These are phyloP conservation scores for Pseudochirops cupreus DNA, from an alignment of 2,797 vertebrate species.

Conservation along the genomic window DNA sequence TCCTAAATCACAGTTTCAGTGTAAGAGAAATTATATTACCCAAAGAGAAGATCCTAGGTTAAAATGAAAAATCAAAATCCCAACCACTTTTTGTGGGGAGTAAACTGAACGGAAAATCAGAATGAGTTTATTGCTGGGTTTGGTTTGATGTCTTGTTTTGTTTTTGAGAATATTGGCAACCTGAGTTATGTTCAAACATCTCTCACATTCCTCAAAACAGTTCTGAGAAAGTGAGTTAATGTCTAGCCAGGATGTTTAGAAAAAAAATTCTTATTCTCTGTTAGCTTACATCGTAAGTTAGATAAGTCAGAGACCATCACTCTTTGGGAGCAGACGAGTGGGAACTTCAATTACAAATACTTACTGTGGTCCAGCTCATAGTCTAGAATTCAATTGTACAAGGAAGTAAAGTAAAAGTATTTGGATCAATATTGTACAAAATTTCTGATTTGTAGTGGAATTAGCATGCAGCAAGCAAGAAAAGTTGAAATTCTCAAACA, in stretches of 20 bases:
- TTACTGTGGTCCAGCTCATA: neutral
- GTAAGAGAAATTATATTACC: constrained; percentile 52
- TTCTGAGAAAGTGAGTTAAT: constrained; percentile 56
- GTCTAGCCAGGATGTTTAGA: constrained; percentile 24
- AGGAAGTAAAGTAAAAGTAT: neutral
- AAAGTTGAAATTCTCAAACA: neutral
- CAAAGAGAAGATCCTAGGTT: constrained; percentile 11
- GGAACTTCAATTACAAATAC: constrained; percentile 38
- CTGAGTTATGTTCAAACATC: constrained; percentile 14
- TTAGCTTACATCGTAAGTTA: neutral
- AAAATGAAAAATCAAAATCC: constrained; percentile 38
- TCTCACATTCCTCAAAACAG: constrained; percentile 39
- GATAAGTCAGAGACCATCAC: neutral
- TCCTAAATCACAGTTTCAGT: constrained; percentile 27
- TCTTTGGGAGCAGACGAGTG: neutral
- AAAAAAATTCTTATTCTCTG: constrained; percentile 1
- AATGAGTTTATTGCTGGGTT: constrained; percentile 19
- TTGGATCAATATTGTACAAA: neutral
- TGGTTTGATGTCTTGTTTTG: neutral
- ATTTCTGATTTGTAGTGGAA: neutral
- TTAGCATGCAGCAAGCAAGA: neutral
- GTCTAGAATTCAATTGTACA: constrained; percentile 9
- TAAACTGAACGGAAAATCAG: constrained; percentile 45
- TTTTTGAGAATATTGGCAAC: constrained; percentile 24
- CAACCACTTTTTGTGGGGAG: constrained; percentile 36